These are phyloP conservation scores for Smittia aterrima DNA, from an alignment of 2,888 invertebrate genomes.

Conservation along the genomic window DNA sequence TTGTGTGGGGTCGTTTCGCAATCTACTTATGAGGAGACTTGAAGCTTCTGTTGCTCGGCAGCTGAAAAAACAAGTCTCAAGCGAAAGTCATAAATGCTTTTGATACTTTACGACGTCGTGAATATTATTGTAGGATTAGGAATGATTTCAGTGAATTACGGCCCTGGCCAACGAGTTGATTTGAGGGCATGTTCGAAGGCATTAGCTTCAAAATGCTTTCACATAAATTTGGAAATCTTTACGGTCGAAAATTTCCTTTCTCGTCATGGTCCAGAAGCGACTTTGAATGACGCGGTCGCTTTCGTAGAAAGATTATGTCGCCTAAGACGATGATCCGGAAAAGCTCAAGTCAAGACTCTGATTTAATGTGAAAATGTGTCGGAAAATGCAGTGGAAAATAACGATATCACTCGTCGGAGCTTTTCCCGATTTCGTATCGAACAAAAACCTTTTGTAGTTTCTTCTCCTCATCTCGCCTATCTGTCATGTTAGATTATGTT, in stretches of 20 bases:
- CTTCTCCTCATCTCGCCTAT: slow-evolving; percentile 29
- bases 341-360: too few relatives aligned
- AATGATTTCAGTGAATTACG: slow-evolving; percentile 31
- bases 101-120: slow-evolving; percentile 33
- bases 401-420: neutral
- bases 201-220: too few relatives aligned
- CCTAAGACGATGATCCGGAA: too few relatives aligned
- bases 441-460: neutral
- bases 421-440: neutral
- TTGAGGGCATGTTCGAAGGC: neutral
- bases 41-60: neutral
- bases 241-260: too few relatives aligned
- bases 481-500: slow-evolving; percentile 41
- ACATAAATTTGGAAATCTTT: too few relatives aligned
- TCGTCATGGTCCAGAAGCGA: too few relatives aligned
- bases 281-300: too few relatives aligned
- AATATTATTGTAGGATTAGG: slow-evolving; percentile 40
- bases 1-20: slow-evolving; percentile 13
- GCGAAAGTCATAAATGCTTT: slow-evolving; percentile 25
- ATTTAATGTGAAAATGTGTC: too few relatives aligned
- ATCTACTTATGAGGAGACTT: neutral
- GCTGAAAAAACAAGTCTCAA: neutral
- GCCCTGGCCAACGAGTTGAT: neutral
- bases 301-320: too few relatives aligned
- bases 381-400: too few relatives aligned